Evolutionary conservation across 2,888 invertebrate species (phyloP).

Genomic region (Lamproptera curius): DNA sequence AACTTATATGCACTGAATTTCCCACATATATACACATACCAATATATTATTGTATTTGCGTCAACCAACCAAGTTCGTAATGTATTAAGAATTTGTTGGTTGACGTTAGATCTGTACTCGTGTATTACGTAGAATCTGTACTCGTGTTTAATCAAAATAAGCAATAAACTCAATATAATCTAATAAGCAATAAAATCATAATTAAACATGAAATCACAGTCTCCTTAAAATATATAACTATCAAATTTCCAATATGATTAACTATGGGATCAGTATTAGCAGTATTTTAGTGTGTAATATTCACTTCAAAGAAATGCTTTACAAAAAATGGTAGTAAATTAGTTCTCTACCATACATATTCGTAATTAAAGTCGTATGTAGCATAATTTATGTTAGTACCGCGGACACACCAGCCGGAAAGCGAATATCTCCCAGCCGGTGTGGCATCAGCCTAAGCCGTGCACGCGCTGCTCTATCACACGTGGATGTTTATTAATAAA

Average conservation of each 20-base stretch:
- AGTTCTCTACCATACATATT: not conserved
- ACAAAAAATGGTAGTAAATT: not conserved
- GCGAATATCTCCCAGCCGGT: not conserved
- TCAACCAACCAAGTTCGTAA: conserved; percentile 33
- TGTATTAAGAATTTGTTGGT: too few species aligned
- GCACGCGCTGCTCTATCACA: conserved; percentile 46
- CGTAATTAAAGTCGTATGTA: not conserved
- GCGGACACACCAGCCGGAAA: too few species aligned
- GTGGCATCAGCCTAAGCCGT: conserved; percentile 30
- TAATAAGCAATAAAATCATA: too few species aligned
- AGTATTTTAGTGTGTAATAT: not conserved
- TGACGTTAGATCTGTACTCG: too few species aligned
- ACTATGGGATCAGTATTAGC: not conserved
- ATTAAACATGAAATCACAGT: too few species aligned
- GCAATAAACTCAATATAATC: too few species aligned
- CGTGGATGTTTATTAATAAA: conserved; percentile 70
- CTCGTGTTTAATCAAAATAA: too few species aligned
- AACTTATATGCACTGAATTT: not conserved
- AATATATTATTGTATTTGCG: conserved; percentile 5
- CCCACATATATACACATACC: not conserved
- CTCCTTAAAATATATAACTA: too few species aligned
- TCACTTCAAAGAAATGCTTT: not conserved
- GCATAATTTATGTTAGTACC: too few species aligned
- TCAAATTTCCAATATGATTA: too few species aligned
- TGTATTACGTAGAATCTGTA: too few species aligned